Percentiles rank a stretch among this genome's conserved stretches.
Conservation (phyloP, 2,113 vertebrate species). For the Acrocephalus kingi region DNA sequence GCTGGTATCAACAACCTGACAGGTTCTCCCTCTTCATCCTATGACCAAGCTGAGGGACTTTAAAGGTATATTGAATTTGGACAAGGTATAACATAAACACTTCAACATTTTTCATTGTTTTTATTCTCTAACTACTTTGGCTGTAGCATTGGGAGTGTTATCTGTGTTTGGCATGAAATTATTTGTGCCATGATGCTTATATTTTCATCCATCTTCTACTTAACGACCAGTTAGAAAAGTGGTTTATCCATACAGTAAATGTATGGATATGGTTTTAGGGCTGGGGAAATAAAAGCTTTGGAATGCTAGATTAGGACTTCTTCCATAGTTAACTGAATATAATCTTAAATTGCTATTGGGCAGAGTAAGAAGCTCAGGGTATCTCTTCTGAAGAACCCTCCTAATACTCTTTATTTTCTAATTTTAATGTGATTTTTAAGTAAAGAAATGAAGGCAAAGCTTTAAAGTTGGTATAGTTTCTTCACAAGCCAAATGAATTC, state of each 20-base stretch:
- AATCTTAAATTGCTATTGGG: neutral
- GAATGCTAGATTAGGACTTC: neutral
- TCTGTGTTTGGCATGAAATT: neutral
- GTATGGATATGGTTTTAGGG: neutral
- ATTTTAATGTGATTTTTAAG: neutral
- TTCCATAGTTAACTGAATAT: neutral
- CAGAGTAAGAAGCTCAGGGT: neutral
- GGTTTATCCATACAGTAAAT: neutral
- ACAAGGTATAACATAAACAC: neutral
- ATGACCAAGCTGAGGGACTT: neutral
- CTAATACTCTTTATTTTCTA: neutral
- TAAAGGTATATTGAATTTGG: neutral
- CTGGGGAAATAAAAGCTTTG: neutral
- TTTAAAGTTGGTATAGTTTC: neutral
- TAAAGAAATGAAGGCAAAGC: neutral
- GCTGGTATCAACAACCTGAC: neutral
- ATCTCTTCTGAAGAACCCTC: neutral
- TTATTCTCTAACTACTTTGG: neutral
- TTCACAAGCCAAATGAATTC: neutral
- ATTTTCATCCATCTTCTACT: neutral
- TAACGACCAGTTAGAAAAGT: neutral
- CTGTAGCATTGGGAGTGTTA: neutral
- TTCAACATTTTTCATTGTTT: neutral
- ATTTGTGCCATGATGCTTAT: neutral
- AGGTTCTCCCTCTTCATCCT: neutral